Evolutionary conservation across 2,797 vertebrate genomes (phyloP).

Genomic region (Dallia pectoralis): DNA sequence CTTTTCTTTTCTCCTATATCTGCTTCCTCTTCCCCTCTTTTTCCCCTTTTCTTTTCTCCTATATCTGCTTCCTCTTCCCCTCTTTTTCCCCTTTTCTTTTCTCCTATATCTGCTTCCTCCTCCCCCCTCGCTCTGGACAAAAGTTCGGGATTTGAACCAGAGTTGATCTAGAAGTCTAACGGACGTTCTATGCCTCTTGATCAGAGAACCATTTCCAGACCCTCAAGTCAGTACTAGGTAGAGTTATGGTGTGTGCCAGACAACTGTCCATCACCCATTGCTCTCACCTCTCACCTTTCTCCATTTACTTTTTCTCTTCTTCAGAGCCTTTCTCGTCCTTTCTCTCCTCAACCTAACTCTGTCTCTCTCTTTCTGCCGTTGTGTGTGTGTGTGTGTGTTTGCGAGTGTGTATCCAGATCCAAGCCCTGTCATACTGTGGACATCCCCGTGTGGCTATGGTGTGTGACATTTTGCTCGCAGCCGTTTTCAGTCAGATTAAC

Average conservation of each 20-base stretch:
- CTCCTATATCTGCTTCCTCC: slow-evolving; percentile 8
- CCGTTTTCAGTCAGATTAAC: neutral
- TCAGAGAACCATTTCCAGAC: too few relatives aligned
- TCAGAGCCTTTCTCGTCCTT: neutral
- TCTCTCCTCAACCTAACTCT: too few relatives aligned
- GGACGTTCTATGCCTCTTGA: too few relatives aligned
- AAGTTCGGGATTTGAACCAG: too few relatives aligned
- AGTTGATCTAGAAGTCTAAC: too few relatives aligned
- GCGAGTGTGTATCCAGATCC: neutral
- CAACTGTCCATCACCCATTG: too few relatives aligned
- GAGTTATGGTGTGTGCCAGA: too few relatives aligned
- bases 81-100: slow-evolving; percentile 5
- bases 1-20: neutral
- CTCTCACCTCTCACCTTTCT: too few relatives aligned
- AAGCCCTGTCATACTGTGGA: neutral
- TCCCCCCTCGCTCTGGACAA: neutral
- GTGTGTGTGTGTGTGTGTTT: neutral
- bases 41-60: slow-evolving; percentile 12
- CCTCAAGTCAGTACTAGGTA: too few relatives aligned
- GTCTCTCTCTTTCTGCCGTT: neutral
- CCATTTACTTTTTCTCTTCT: neutral
- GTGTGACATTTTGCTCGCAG: neutral
- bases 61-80: slow-evolving; percentile 24
- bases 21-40: slow-evolving; percentile 3
- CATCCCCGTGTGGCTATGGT: neutral